Conservation (phyloP, 2,888 invertebrate genomes). For the Lycophotia porphyrea region DNA sequence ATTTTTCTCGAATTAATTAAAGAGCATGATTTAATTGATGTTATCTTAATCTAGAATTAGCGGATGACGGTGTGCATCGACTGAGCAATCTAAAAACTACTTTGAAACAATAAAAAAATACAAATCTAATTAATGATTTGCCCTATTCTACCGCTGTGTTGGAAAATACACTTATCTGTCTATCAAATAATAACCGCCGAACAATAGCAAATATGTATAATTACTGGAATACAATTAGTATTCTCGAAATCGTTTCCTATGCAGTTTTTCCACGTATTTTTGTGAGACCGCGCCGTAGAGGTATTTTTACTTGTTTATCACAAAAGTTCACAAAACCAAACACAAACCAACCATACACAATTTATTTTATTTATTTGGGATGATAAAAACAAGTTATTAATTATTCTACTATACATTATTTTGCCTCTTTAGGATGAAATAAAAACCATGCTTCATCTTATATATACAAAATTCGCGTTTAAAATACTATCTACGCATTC, state of each 20-base stretch:
- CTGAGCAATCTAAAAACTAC: not conserved
- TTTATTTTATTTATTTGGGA: not conserved
- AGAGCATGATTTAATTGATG: not conserved
- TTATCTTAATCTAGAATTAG: not conserved
- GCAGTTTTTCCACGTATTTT: slow-evolving; percentile 42
- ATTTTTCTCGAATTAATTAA: not conserved
- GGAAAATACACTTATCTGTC: slow-evolving; percentile 36
- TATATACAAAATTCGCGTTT: not conserved
- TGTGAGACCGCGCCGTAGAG: slow-evolving; percentile 15
- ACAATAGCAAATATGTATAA: slow-evolving; percentile 48
- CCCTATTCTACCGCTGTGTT: slow-evolving; percentile 41
- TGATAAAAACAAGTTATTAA: not conserved
- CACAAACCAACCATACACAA: not conserved
- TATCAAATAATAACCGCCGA: slow-evolving; percentile 49
- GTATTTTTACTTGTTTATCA: slow-evolving; percentile 15
- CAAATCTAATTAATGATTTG: slow-evolving; percentile 13
- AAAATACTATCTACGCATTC: not conserved
- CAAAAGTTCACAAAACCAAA: too few relatives aligned
- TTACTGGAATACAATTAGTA: slow-evolving; percentile 55
- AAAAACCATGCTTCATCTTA: not conserved
- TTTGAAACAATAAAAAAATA: slow-evolving; percentile 11
- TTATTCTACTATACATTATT: not conserved
- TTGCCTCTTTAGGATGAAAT: not conserved
- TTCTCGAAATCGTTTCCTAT: slow-evolving; percentile 27
- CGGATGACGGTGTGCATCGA: not conserved